Base-by-base conservation (phyloP, 2,797 vertebrate genomes). In the Hyperoplus lanceolatus region DNA sequence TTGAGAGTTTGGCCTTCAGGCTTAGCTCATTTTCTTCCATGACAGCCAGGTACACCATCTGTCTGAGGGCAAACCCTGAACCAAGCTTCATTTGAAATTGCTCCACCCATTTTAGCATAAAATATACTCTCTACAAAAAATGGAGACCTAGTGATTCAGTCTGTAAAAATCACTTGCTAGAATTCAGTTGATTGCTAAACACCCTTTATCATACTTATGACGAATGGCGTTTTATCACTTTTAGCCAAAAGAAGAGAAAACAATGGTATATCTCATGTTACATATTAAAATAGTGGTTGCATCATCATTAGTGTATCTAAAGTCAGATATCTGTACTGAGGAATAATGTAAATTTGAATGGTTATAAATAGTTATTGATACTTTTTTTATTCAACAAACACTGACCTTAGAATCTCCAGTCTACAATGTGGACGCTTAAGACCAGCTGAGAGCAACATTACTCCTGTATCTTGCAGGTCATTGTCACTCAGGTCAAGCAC, bases 401-500 rank as follows among this genome's bases (percentile, higher is more conserved):
- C 73, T 42, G 8, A 83, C 84, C 75, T 12, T 1, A 86, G 81
- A 55, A 21, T 65, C 46, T 86, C 70, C 60, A 86, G 45, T 63
- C 38, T 49, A 46, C 80, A 78, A 21, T 72, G 5, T 41, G 53
- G 75, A 75, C 64, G 73, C 51, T 7, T 41, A 2, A 86, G 77
- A 75, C 84, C 84, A 29, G 0, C 6, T 29, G 77, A 80, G 42
- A 86, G 80, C 10, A 16, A 11, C 15, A 29, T 36, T 0, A 67
- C 73, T 29, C 80, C 80, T 13, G 3, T 5, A n/a, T 82, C 80
- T 1, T 38, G 9, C 39, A 82, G 55, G 39, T 82, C 71, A 21
- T 82, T 82, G 71, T 78, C 6, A 57, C 80, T 82, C 61, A 82
- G 56, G 56, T 82, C 75, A 67, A 83, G 53, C 36, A 59, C 53